These are phyloP conservation scores for Hirtodrosophila cameraria DNA, from an alignment of 2,888 invertebrate genomes.

Conservation along the genomic window DNA sequence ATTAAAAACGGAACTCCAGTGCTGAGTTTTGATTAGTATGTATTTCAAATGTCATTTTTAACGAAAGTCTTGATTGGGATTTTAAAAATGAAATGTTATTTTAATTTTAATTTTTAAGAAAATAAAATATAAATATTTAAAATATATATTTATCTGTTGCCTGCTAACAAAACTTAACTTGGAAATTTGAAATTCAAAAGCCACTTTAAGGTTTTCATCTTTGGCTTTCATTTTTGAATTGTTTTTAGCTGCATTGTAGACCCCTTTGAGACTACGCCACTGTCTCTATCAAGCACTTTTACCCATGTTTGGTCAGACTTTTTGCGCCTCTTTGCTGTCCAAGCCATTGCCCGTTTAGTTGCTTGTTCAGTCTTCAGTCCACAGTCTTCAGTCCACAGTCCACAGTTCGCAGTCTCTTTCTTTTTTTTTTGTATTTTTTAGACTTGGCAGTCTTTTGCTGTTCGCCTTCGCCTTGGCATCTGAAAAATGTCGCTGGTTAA, in stretches of 20 bases:
- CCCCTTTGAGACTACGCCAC: constrained; percentile 27
- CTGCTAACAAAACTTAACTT: no score
- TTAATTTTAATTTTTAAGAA: no score
- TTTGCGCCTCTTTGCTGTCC: constrained; percentile 54
- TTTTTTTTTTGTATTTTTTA: constrained; percentile 31
- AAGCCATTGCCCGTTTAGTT: constrained; percentile 67
- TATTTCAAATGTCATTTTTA: no score
- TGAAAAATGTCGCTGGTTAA: constrained; percentile 77
- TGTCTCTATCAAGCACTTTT: constrained; percentile 55
- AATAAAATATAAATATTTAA: no score
- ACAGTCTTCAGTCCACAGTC: no score
- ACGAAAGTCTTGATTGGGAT: no score
- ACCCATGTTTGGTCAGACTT: constrained; percentile 71
- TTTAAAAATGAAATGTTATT: no score
- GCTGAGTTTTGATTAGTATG: no score
- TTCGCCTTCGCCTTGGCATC: constrained; percentile 64
- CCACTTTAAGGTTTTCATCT: no score
- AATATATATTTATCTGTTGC: no score
- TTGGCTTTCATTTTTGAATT: neutral
- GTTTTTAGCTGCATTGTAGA: neutral
- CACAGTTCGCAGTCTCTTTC: constrained; percentile 9
- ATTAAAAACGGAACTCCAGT: no score
- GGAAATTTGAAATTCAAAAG: no score
- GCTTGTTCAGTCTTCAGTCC: constrained; percentile 55
- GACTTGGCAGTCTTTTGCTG: constrained; percentile 45